Base-by-base conservation (phyloP, 2,113 vertebrate genomes). In the Boulengeromyrus knoepffleri region DNA sequence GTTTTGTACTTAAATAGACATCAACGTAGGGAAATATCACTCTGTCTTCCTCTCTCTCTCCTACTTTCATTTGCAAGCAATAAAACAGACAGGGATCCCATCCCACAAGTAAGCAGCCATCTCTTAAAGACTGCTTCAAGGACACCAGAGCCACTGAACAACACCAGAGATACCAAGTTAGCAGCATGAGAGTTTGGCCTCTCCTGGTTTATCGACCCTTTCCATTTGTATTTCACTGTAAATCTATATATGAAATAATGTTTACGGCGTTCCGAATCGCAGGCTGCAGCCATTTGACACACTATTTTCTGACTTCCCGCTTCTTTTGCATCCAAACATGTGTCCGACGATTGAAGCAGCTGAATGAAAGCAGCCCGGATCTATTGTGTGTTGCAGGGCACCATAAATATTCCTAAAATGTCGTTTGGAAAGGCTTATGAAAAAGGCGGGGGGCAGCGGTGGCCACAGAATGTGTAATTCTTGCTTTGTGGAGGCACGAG, bases 401-500 rank as follows among this genome's bases (percentile, higher is more conserved):
- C 88, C 42, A 70, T 88, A 42, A 89, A 89, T 83, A 50, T 17
- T 88, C n/a, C 45, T n/a, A 31, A 74, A 56, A 74, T 74, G 10
- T 46, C 89, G 93, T 90, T 92, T 91, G 52, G 90, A 91, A 91
- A 88, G 56, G 56, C 93, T 93, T 91, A 91, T 89, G 92, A 94
- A 94, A 92, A 89, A 83, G 49, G 27, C 19, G 2, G 80, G 45
- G 58, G 45, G n/a, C 39, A 56, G 21, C 27, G 9, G 53, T 27
- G 47, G 62, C 46, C 19, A 13, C 47, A 53, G 42, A 90, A 87
- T 87, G 53, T 88, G 85, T 91, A 91, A 92, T 85, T 91, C 90
- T 46, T 87, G 47, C 90, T 49, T 91, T 90, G 84, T 90, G 87
- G 89, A 88, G 89, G 91, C 90, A 62, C 24, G 90, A 91, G 74